These are phyloP conservation scores for Archocentrus centrarchus DNA, from an alignment of 2,113 vertebrate genomes.

Conservation along the genomic window DNA sequence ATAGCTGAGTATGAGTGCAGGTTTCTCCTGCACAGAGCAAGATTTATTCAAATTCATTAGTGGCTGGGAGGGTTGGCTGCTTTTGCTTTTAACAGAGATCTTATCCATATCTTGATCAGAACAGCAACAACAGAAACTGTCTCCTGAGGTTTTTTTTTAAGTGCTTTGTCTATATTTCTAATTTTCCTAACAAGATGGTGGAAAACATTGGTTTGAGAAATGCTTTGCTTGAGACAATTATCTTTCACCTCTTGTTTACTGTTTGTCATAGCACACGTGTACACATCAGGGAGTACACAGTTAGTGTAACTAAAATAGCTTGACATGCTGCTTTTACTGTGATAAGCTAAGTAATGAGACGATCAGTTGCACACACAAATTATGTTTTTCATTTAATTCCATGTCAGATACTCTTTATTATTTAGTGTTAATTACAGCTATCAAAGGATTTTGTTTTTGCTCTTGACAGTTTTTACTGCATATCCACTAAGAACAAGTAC, in stretches of 20 bases:
- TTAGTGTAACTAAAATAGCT: slow-evolving; percentile 42
- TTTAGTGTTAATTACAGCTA: neutral
- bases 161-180: neutral
- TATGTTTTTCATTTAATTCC: slow-evolving; percentile 8
- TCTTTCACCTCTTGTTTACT: slow-evolving; percentile 20
- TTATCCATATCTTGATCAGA: neutral
- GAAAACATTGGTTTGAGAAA: neutral
- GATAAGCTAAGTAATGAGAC: slow-evolving; percentile 26
- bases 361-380: slow-evolving; percentile 16
- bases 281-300: slow-evolving; percentile 34
- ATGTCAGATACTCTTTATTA: neutral
- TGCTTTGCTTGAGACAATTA: slow-evolving; percentile 33
- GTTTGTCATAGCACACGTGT: slow-evolving; percentile 24
- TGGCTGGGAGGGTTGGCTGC: neutral
- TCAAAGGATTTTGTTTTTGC: neutral
- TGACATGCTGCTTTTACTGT: slow-evolving; percentile 50
- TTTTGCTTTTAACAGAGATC: neutral
- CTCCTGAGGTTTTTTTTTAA: neutral
- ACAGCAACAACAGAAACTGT: neutral
- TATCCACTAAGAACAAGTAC: neutral
- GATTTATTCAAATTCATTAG: neutral
- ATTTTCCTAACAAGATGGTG: slow-evolving; percentile 6
- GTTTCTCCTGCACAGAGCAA: neutral
- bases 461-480: neutral
- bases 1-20: neutral